Percentiles rank a stretch among this genome's conserved stretches.
phyloP scores from a whole-genome alignment of 2,113 vertebrate genomes.

The Mus pahari region DNA sequence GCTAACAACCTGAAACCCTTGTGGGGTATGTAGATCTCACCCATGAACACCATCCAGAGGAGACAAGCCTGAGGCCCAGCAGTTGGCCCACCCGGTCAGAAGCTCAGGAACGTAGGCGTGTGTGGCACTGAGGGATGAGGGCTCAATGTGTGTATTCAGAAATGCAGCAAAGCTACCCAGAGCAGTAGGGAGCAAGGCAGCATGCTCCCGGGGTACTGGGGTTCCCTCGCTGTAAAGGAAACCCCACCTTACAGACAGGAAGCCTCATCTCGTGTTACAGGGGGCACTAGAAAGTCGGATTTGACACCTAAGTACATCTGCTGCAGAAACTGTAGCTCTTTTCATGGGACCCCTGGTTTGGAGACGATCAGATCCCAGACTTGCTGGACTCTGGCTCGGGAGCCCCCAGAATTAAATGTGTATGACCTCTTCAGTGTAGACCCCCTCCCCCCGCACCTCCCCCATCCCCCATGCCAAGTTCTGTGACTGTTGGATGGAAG shows the following conservation, averaged over 20 bases:
- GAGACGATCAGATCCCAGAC: not conserved
- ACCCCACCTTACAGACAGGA: not conserved
- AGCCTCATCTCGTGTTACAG: accelerated
- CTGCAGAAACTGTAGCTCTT: not conserved
- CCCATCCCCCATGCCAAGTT: accelerated
- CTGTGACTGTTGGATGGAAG: not conserved
- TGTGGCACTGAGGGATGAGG: not conserved
- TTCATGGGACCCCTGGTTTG: accelerated
- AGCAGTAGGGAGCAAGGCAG: not conserved
- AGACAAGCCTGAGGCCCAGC: not conserved
- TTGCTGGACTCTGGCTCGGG: not conserved
- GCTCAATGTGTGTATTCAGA: not conserved
- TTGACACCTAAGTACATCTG: not conserved
- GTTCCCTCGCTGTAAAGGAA: not conserved
- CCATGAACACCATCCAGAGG: accelerated
- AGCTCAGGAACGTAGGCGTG: not conserved
- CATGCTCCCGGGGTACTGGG: accelerated
- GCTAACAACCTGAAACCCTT: not conserved
- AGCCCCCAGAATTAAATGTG: not conserved
- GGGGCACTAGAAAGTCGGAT: not conserved
- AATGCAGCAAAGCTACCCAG: not conserved
- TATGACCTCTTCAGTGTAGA: not conserved
- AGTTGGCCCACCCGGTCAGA: not conserved
- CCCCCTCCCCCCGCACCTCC: too few relatives aligned
- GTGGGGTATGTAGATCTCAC: accelerated